Conservation (phyloP, 2,797 vertebrate species). For the Australoheros facetus region DNA sequence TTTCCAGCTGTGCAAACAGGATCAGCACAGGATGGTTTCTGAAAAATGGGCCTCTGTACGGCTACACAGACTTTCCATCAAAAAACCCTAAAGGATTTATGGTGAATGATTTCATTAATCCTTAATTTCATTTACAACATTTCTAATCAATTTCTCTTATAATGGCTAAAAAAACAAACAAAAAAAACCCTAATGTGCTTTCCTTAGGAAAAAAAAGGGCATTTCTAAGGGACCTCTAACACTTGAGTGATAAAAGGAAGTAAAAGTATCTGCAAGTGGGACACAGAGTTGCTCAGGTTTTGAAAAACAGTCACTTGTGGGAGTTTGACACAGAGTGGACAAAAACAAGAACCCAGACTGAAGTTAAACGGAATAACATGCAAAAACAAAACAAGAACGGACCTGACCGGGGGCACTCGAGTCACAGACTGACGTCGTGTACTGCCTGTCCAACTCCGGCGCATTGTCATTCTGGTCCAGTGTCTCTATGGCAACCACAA, state of each 20-base stretch:
- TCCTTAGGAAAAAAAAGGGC: neutral
- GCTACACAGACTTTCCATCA: neutral
- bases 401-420: slow-evolving; percentile 88
- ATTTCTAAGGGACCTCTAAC: neutral
- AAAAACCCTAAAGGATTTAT: neutral
- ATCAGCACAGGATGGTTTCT: neutral
- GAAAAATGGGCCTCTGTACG: neutral
- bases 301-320: neutral
- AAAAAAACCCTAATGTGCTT: no score
- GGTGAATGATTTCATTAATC: neutral
- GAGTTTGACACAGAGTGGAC: neutral
- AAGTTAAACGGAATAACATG: slow-evolving; percentile 4
- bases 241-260: neutral
- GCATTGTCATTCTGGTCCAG: slow-evolving; percentile 93
- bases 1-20: neutral
- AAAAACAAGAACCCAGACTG: neutral
- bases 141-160: neutral
- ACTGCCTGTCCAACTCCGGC: slow-evolving; percentile 87
- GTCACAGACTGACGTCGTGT: slow-evolving; percentile 88
- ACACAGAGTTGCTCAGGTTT: neutral
- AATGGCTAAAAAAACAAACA: neutral
- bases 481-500: slow-evolving; percentile 88
- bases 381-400: slow-evolving; percentile 34
- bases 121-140: neutral
- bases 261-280: neutral